Evolutionary conservation across 37 sponge, comb jelly and placozoan species (phyloP), one percentile per base, ranked within the genome.

Genomic region (Aphrocallistes beatrix): DNA sequence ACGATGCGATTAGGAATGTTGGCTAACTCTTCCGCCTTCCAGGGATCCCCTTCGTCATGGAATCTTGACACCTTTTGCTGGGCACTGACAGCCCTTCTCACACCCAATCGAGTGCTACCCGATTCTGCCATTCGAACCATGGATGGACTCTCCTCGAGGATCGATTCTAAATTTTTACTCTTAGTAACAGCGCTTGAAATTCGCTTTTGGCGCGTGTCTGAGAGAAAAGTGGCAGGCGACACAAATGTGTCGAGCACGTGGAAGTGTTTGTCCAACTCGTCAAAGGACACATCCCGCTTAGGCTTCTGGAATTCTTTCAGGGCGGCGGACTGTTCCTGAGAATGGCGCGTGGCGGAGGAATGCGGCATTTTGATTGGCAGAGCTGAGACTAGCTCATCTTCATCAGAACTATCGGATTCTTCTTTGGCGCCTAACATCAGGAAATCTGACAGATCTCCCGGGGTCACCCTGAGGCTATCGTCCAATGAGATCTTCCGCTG

Each of bases 241-340:
- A 60, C 75, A 60, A 60, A 60, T 3, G 75, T 60, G 75, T 60
- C 75, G 75, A 60, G 75, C 28, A 60, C 75, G 34, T 60, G 75
- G 21, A 60, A 60, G 75, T 60, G 75, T 60, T 3, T 13, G 75
- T 60, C 75, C 34, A 60, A 30, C 21, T 60, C 75, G 34, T 60
- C 75, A 19, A 19, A 60, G n/a, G 75, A 32, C 13, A 47, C 17
- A 21, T 47, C 49, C 75, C 28, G 75, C 3, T 60, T 60, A 28
- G 34, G 3, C n/a, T 60, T 60, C 25, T 13, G 25, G 17, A 60
- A 3, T 13, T 60, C 75, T 60, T 13, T 13, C 17, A 60, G 75
- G 32, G n/a, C 6, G n/a, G n/a, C 3, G 21, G 25, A 25, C 17
- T 60, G 28, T 3, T 60, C 75, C 21, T 60, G 75, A 32, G 21